A percentile compares a stretch with the other conserved stretches of the same genome.
These are phyloP conservation scores for Tipula lateralis DNA, from an alignment of 2,888 invertebrate genomes.

Conservation along the genomic window DNA sequence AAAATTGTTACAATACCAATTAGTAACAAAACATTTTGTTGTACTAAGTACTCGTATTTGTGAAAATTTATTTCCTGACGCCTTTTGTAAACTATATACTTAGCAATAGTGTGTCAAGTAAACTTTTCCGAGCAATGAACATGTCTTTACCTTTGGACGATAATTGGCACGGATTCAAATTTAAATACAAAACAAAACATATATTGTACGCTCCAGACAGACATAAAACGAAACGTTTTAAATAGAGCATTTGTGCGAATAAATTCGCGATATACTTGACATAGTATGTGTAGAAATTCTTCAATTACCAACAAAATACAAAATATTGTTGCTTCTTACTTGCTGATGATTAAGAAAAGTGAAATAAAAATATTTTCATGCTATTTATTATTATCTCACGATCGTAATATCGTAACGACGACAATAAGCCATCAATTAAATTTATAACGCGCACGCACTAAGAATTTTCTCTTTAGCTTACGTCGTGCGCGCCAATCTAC, in stretches of 20 bases:
- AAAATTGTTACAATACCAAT: background rate
- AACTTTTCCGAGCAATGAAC: background rate
- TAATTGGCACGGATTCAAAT: background rate
- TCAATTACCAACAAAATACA: background rate
- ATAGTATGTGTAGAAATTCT: background rate
- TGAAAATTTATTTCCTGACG: background rate
- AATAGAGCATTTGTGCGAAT: background rate
- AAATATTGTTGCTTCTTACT: background rate
- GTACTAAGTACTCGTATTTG: background rate
- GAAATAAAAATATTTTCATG: background rate
- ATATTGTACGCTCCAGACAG: background rate
- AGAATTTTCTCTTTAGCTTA: background rate
- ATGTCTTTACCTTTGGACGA: background rate
- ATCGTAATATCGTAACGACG: background rate
- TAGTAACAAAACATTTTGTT: background rate
- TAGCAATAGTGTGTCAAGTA: background rate
- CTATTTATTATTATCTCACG: constrained; percentile 9
- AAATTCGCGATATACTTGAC: background rate
- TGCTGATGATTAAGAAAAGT: background rate
- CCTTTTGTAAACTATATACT: background rate
- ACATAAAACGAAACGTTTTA: background rate
- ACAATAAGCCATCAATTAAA: background rate
- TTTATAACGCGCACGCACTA: background rate
- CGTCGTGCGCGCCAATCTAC: background rate
- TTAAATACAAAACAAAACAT: background rate